Evolutionary conservation across 2,797 vertebrate genomes (phyloP), one percentile per base, ranked within the genome.

Genomic region (Coreius guichenoti): DNA sequence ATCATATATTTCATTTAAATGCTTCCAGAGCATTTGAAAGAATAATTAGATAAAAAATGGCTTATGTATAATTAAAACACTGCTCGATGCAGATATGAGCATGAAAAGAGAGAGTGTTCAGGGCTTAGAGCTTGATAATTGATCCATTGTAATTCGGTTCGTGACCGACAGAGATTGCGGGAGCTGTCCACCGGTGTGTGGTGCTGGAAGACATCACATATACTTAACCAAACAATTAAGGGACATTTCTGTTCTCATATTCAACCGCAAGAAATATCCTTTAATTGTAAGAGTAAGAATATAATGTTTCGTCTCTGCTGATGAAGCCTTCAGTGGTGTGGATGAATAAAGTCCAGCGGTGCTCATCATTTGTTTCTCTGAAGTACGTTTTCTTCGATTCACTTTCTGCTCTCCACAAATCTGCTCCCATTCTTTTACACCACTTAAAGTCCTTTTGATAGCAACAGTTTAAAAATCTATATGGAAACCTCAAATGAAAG

Each of bases 261-360:
- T 87, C 76, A 82, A 87, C 91, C 88, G 81, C 93, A 93, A 95
- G 95, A 96, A 95, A 95, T 96, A 96, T 96, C 95, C 95, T 96
- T 96, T 95, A 96, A 96, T 95, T 96, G 95, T 96, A 96, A 96
- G 78, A 91, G 87, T 94, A 95, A 91, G 94, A 89, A 90, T 92
- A 93, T 93, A 80, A 91, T 81, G 58, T 39, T 8, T 1, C 63
- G 11, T 81, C 47, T 79, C 82, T 70, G 19, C 65, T 13, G 63
- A 77, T 68, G 63, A 68, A 56, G 33, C 45, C 33, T 56, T 45
- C 63, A 45, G 36, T 69, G 49, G 45, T 54, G 73, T 54, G 31
- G 31, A 58, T 17, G 49, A n/a, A 12, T 45, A 21, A 69, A 47
- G 8, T 67, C 19, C 74, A 51, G 23, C 16, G 58, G 5, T 45